Evolutionary conservation across 2,797 vertebrate genomes (phyloP), one percentile per base, ranked within the genome.

Genomic region (Pseudocheirus occidentalis): DNA sequence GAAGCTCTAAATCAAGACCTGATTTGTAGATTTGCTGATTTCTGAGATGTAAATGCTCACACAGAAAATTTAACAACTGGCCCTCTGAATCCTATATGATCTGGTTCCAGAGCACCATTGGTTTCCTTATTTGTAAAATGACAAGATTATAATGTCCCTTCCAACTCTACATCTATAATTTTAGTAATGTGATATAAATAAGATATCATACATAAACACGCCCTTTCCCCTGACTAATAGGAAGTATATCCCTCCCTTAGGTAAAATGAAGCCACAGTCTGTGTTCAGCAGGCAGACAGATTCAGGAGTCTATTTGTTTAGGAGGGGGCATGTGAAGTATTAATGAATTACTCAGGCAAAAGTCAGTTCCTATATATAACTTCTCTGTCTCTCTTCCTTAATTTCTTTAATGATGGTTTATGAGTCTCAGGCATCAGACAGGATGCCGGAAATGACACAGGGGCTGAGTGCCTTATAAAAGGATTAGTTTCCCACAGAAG

Each of bases 401-500:
- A 94, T 97, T 93, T 95, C 96, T 52, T 91, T 94, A 95, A 96
- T 94, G 62, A 96, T 96, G 94, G 54, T 27, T 95, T 93, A 62
- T 94, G 66, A 55, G 16, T 95, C 58, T 95, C 90, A 96, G 96
- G 97, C 90, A 98, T 95, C 93, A 96, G 94, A 92, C 46, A 91
- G 90, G 57, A 18, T 24, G 87, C 87, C 40, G 92, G 91, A 96
- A 91, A 93, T 96, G 55, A 21, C 73, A 81, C 56, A 91, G 89
- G 95, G 93, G 92, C 96, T 94, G 96, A 91, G 95, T 95, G 53
- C 59, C 93, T 97, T 96, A 81, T 81, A 91, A 95, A 97, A 96
- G 90, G 96, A 97, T 97, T 97, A 97, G 94, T 94, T 97, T 95
- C 96, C 94, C 57, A 90, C 94, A 93, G 59, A 96, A 96, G 94